Base-by-base conservation (phyloP, 2,888 invertebrate species). In the Seira musarum region DNA sequence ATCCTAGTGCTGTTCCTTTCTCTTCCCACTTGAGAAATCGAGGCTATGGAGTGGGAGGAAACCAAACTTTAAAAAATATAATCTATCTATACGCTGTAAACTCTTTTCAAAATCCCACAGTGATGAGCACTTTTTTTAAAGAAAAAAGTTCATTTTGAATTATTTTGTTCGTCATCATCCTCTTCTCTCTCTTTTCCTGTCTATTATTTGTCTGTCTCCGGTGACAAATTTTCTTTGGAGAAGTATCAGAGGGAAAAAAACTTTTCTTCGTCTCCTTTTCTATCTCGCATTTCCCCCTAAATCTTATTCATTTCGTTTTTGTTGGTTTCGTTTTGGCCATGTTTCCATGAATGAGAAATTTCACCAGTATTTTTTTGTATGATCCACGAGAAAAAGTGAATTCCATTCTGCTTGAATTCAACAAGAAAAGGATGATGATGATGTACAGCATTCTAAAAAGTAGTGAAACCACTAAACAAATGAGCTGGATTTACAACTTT, bases 401-500 rank as follows among this genome's bases (percentile, higher is more conserved):
- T 49, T n/a, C 49, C 49, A 13, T 49, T 49, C 49, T 15, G 17
- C 17, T 2, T 15, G 49, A 15, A 49, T 49, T 49, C 17, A 49
- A 49, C 17, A 49, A 49, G 49, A 49, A 49, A 49, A 13, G 15
- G 46, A 67, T 10, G 71, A 46, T 21, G 25, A 74, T 67, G 74
- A 74, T 74, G 66, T 67, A 74, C 60, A 13, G 53, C 61, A 67
- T 57, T 74, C 66, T 35, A 73, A 67, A 67, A 67, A 65, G 49
- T 53, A 53, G 57, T 80, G 67, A 69, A 72, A 68, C 65, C 74
- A 73, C 74, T 60, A 74, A 80, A 80, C 80, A 80, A 80, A 80
- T 80, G 80, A 80, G 80, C 80, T 80, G 80, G 80, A 80, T 80
- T 80, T 80, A 80, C 80, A 80, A 80, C 80, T 80, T 80, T 80